These are phyloP conservation scores for Drosophila yooni DNA, from an alignment of 2,888 invertebrate species.

Conservation along the genomic window DNA sequence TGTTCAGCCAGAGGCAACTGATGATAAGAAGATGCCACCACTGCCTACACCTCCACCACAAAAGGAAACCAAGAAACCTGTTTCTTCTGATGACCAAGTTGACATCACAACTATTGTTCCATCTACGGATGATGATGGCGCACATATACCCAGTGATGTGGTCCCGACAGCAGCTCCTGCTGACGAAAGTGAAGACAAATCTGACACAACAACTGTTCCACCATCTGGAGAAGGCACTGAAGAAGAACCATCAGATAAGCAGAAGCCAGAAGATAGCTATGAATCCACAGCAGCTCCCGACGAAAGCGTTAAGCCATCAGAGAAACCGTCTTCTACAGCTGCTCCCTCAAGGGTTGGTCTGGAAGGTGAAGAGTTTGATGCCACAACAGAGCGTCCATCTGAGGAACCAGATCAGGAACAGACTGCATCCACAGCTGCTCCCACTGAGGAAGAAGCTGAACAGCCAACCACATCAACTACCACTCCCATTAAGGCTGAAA, in stretches of 20 bases:
- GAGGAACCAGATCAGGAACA: slow-evolving; percentile 42
- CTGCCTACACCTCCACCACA: slow-evolving; percentile 22
- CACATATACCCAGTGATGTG: slow-evolving; percentile 11
- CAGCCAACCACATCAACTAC: slow-evolving; percentile 24
- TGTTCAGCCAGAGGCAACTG: slow-evolving; percentile 23
- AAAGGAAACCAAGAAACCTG: slow-evolving; percentile 18
- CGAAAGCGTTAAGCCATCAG: slow-evolving; percentile 26
- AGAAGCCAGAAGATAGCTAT: slow-evolving; percentile 40
- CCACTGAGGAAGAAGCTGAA: slow-evolving; percentile 34
- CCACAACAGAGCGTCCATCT: slow-evolving; percentile 34
- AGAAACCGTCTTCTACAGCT: slow-evolving; percentile 33
- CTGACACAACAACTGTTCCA: slow-evolving; percentile 39
- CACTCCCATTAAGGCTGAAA: slow-evolving; percentile 30
- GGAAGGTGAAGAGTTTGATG: slow-evolving; percentile 35
- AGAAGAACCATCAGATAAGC: slow-evolving; percentile 28
- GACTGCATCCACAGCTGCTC: slow-evolving; percentile 17
- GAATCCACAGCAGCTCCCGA: slow-evolving; percentile 21
- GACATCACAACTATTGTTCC: slow-evolving; percentile 39
- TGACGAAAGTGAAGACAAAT: slow-evolving; percentile 37
- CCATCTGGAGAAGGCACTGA: slow-evolving; percentile 37
- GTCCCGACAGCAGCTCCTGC: slow-evolving; percentile 35
- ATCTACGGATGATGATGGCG: slow-evolving; percentile 31
- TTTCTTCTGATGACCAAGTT: slow-evolving; percentile 19
- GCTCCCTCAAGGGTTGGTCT: slow-evolving; percentile 37
- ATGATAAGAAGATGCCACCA: slow-evolving; percentile 20